phyloP scores from a whole-genome alignment of 2,797 vertebrate species.

The Morelia viridis region DNA sequence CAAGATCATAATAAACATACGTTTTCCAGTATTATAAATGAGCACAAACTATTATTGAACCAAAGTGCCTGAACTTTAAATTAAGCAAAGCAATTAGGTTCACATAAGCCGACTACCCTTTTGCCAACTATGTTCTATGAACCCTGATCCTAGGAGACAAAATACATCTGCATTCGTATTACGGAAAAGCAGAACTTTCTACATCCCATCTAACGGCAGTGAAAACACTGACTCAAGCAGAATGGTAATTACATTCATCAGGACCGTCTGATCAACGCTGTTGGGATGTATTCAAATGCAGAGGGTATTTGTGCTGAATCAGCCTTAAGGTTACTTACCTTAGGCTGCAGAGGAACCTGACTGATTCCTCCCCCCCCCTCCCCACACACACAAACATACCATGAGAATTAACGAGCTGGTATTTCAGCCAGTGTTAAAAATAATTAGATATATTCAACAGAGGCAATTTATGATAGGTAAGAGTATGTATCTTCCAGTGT shows the following conservation, averaged over 20 bases:
- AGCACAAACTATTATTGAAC: neutral
- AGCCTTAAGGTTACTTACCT: neutral
- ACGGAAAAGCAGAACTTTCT: neutral
- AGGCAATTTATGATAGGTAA: neutral
- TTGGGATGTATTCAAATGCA: neutral
- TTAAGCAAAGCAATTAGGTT: neutral
- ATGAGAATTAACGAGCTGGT: neutral
- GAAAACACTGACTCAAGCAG: neutral
- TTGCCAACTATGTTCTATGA: neutral
- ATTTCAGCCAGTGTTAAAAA: neutral
- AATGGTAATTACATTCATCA: neutral
- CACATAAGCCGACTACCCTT: neutral
- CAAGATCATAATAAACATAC: neutral
- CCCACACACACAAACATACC: neutral
- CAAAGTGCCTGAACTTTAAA: neutral
- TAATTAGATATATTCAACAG: neutral
- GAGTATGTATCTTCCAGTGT: neutral
- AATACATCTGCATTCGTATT: neutral
- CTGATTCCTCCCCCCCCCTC: neutral
- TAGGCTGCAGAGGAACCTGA: neutral
- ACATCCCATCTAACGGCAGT: neutral
- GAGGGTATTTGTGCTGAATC: neutral
- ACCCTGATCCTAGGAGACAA: neutral
- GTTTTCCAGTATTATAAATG: neutral
- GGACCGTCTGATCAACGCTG: neutral